Evolutionary conservation across 2,113 vertebrate genomes (phyloP), one percentile per base, ranked within the genome.

Genomic region (Indicator maculatus): DNA sequence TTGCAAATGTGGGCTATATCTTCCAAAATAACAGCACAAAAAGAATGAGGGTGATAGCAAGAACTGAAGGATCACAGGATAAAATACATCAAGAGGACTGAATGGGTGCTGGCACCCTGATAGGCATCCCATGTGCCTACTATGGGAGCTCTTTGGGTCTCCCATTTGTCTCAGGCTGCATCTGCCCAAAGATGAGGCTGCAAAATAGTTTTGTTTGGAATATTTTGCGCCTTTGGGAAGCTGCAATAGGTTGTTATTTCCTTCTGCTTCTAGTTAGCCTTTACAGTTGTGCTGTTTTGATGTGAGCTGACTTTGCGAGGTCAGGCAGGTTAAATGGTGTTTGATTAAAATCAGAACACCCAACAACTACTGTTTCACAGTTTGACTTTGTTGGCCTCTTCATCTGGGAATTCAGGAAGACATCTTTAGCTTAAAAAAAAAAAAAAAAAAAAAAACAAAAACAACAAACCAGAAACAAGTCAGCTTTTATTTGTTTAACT

Each of bases 331-430:
- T 98, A 98, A 98, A 98, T 98, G 95, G 96, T 97, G 97, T 98
- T 98, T 97, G 98, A 98, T 97, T 98, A 97, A 98, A 98, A 98
- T 98, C 98, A 97, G 98, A 98, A 97, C 97, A 97, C 97, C 97
- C 83, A 95, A 96, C 96, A 97, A 96, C 96, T 97, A 97, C 93
- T 93, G 95, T 94, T 93, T 95, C 94, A 91, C 91, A 95, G 95
- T 97, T 94, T 90, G 95, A 85, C 95, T 91, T 63, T 31, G 90
- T 55, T 60, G 52, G 84, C 80, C 86, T 38, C 24, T 93, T 77
- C 95, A 97, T 96, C 91, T 94, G 97, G 97, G 97, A 98, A 98
- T 97, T 97, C 96, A 50, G 94, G 88, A 93, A 80, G 95, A 95
- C 72, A 89, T 81, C 77, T 90, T 90, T 79, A 52, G 72, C 83